Evolutionary conservation across 2,888 invertebrate species (phyloP), one percentile per base, ranked within the genome.

Genomic region (Drosophila falleni): DNA sequence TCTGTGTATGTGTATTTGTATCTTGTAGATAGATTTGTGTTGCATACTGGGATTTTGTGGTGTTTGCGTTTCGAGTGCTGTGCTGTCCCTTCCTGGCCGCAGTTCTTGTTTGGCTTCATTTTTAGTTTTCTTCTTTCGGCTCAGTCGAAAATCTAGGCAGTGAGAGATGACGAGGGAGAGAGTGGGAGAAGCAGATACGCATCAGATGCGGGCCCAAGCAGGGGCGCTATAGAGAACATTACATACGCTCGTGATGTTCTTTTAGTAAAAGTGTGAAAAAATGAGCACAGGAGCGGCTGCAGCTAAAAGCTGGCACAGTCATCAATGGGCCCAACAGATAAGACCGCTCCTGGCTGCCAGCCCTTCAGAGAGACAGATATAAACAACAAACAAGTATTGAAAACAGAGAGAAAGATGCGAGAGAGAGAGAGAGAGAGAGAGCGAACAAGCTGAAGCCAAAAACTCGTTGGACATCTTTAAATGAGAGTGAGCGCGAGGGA

Each of bases 41-140:
- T 69, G 71, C 74, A 71, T 62, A 71, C 62, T 81, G 71, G 78
- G 70, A 80, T 78, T 79, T 81, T 70, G 67, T 81, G 76, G 79
- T 78, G 71, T 74, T 74, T 71, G 55, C 35, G 47, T 61, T 69
- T 69, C 47, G 54, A 74, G 26, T 35, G 53, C 61, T 53, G 53
- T 23, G 51, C 51, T 54, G 67, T 72, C 72, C 80, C 77, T 73
- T 62, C 47, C 68, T 71, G 66, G 55, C 42, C 68, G 51, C 71
- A 80, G 73, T 77, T 70, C 61, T 69, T 74, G 71, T 74, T 77
- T 67, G 78, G 80, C 74, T 77, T 80, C 66, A 61, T 63, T 74
- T 69, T 66, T 60, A 68, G 76, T 71, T 59, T 62, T 69, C 49
- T 64, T 62, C 59, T 79, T 79, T 56, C 15, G 39, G 35, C 37